A percentile compares a stretch with the other conserved stretches of the same genome.
These are phyloP conservation scores for Archilochus colubris DNA, from an alignment of 2,113 vertebrate species.

Conservation along the genomic window DNA sequence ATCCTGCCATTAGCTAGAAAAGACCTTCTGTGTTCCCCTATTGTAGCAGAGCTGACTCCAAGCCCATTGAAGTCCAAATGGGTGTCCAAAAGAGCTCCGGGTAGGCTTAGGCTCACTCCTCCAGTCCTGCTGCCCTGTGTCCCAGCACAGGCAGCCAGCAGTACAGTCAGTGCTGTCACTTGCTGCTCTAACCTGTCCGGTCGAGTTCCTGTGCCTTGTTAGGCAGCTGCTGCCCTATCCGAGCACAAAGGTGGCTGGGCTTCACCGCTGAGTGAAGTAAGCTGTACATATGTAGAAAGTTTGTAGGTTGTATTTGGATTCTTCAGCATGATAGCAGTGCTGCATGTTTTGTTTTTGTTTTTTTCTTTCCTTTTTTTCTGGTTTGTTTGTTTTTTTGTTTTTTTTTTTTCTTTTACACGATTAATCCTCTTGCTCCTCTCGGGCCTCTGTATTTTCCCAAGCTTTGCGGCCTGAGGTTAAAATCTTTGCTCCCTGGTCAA, in stretches of 20 bases:
- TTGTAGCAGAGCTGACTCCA: slow-evolving; percentile 44
- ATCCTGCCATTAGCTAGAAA: slow-evolving; percentile 49
- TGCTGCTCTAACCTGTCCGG: neutral
- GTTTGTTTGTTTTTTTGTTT: rapidly evolving
- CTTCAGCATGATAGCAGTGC: neutral
- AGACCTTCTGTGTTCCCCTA: slow-evolving; percentile 5
- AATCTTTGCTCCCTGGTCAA: neutral
- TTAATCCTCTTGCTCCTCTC: slow-evolving; percentile 48
- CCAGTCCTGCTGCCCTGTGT: neutral
- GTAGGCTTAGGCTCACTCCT: neutral
- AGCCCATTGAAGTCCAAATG: neutral
- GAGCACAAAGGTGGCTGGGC: neutral
- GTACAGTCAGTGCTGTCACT: neutral
- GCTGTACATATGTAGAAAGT: slow-evolving; percentile 60
- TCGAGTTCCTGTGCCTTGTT: neutral
- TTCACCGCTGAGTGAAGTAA: neutral
- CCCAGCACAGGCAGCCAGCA: neutral
- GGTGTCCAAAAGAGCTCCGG: neutral
- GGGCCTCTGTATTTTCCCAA: neutral
- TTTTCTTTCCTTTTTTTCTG: too few species aligned
- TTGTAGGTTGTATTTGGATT: slow-evolving; percentile 30
- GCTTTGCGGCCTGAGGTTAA: neutral
- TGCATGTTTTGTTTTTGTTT: neutral
- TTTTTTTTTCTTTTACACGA: neutral
- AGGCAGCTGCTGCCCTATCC: neutral